Conservation (phyloP, 2,113 vertebrate genomes). For the Meriones unguiculatus region DNA sequence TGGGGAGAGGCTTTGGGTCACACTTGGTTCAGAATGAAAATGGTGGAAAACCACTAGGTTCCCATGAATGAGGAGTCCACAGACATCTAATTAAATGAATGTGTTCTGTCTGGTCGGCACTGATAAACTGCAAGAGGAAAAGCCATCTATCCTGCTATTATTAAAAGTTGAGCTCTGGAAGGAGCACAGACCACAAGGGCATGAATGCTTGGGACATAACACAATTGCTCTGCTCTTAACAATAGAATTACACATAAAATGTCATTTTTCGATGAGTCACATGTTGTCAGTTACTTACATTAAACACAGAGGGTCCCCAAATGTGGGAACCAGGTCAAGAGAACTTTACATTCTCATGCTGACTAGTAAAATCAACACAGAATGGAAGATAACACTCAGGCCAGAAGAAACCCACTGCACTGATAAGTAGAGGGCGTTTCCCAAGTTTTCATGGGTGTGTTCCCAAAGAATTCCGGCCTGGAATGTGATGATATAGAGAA, state of each 20-base stretch:
- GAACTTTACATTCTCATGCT: not conserved
- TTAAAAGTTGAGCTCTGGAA: slow-evolving; percentile 65
- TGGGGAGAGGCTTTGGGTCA: slow-evolving; percentile 38
- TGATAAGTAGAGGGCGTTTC: not conserved
- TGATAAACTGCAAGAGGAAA: slow-evolving; percentile 74
- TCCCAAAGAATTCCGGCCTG: not conserved
- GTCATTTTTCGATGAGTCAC: not conserved
- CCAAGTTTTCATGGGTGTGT: not conserved
- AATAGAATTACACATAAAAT: slow-evolving; percentile 4
- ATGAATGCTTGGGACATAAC: not conserved
- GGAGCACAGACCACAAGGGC: not conserved
- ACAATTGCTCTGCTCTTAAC: not conserved
- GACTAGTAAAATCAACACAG: not conserved
- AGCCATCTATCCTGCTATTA: slow-evolving; percentile 72
- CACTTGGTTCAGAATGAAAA: slow-evolving; percentile 21
- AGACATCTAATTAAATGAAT: slow-evolving; percentile 67
- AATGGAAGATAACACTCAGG: not conserved
- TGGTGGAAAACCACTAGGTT: slow-evolving; percentile 58
- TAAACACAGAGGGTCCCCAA: not conserved
- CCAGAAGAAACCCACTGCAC: not conserved
- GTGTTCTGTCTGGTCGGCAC: slow-evolving; percentile 64
- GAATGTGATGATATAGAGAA: not conserved
- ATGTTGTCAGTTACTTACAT: not conserved
- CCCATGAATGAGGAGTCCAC: slow-evolving; percentile 56
- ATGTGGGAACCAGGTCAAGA: not conserved